phyloP scores from a whole-genome alignment of 2,888 invertebrate genomes.

The Nyleta sp. region DNA sequence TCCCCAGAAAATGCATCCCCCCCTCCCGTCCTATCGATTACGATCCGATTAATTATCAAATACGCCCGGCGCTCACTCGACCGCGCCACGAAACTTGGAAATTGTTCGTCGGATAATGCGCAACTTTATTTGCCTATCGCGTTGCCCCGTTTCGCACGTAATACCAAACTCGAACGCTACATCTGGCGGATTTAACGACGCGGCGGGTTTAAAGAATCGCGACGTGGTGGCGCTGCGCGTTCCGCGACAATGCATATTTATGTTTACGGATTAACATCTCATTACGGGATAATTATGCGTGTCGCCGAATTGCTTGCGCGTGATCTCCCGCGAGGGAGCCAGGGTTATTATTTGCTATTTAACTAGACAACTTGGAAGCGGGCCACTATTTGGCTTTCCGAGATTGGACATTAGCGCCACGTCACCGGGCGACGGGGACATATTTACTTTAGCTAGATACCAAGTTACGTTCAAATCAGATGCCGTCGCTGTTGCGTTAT shows the following conservation, averaged over 20 bases:
- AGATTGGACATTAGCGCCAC: slow-evolving; percentile 18
- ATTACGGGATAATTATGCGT: slow-evolving; percentile 30
- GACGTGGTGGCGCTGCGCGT: not conserved
- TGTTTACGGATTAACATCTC: slow-evolving; percentile 32
- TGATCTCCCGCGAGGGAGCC: not conserved
- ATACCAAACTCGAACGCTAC: no score
- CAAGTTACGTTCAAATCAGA: slow-evolving; percentile 29
- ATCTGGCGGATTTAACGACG: no score
- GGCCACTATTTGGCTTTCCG: slow-evolving; percentile 34
- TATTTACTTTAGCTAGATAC: slow-evolving; percentile 28
- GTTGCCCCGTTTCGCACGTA: no score
- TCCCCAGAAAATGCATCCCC: slow-evolving; percentile 30
- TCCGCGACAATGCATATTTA: not conserved
- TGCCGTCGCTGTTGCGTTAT: slow-evolving; percentile 31
- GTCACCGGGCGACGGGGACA: not conserved
- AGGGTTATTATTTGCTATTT: slow-evolving; percentile 47
- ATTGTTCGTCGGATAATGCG: slow-evolving; percentile 7
- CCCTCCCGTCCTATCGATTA: slow-evolving; percentile 9
- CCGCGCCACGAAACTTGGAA: slow-evolving; percentile 6
- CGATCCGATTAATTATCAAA: slow-evolving; percentile 27
- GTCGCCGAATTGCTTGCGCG: slow-evolving; percentile 8
- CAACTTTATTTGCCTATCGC: slow-evolving; percentile 15
- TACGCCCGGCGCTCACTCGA: no score
- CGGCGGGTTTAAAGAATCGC: no score
- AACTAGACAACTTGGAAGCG: slow-evolving; percentile 49